These are phyloP conservation scores for Siniperca obscura DNA, from an alignment of 2,797 vertebrate species.

Conservation along the genomic window DNA sequence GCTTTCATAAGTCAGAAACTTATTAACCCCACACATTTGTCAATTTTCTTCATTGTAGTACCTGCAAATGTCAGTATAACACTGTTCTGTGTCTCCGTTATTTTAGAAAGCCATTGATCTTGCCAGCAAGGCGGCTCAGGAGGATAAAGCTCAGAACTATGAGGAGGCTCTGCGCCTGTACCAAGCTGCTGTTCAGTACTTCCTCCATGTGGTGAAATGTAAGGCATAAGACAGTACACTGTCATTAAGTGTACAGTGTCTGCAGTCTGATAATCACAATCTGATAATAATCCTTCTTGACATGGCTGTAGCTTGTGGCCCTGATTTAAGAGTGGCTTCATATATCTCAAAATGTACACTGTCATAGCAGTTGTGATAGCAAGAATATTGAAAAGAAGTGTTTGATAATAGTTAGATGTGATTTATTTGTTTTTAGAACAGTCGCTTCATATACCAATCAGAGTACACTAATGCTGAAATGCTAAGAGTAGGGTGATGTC, in stretches of 20 bases:
- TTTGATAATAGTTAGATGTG: not conserved
- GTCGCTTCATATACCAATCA: not conserved
- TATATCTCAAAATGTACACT: not conserved
- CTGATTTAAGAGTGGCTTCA: not conserved
- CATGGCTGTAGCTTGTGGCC: not conserved
- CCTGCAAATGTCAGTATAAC: not conserved
- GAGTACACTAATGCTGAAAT: not conserved
- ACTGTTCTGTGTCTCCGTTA: conserved; percentile 1
- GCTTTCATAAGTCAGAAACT: not conserved
- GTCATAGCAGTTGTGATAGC: not conserved
- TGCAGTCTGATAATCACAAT: not conserved
- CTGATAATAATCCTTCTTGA: conserved; percentile 4
- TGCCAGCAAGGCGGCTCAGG: conserved; percentile 94
- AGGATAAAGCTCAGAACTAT: conserved; percentile 97
- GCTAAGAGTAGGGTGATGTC: not conserved
- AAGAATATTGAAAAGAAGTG: not conserved
- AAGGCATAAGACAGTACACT: conserved; percentile 67
- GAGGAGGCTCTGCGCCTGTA: conserved; percentile 95
- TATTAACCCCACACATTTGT: not conserved
- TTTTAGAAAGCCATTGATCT: conserved; percentile 98
- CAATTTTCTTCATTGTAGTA: not conserved
- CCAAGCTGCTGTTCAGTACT: conserved; percentile 95
- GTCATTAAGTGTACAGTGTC: not conserved
- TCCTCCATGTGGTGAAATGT: conserved; percentile 98
- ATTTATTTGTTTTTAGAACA: not conserved